These are phyloP conservation scores for Eudyptes chrysolophus DNA, from an alignment of 2,113 vertebrate genomes.

Conservation along the genomic window DNA sequence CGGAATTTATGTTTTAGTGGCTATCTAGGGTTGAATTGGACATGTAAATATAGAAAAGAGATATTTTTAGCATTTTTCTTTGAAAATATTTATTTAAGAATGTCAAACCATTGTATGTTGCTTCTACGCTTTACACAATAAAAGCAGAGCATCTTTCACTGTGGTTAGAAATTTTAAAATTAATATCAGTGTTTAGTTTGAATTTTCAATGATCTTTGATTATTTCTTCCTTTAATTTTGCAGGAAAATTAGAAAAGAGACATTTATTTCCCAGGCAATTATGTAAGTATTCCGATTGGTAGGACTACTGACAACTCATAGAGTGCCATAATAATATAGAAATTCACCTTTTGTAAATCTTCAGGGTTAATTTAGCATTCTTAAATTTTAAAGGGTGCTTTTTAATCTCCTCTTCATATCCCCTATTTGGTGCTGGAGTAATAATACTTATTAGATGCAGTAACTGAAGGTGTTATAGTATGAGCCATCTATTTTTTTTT, in stretches of 20 bases:
- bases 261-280: conserved; percentile 60
- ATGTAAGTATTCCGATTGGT: conserved; percentile 45
- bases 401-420: background rate
- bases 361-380: background rate
- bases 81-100: conserved; percentile 72
- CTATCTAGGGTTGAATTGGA: conserved; percentile 62
- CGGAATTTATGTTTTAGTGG: conserved; percentile 76
- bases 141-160: conserved; percentile 61
- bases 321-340: conserved; percentile 40
- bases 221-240: conserved; percentile 90
- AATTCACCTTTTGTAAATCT: conserved; percentile 46
- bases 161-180: conserved; percentile 67
- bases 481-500: background rate
- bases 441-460: background rate
- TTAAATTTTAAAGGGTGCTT: conserved; percentile 53
- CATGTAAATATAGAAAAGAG: conserved; percentile 72
- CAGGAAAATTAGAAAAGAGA: conserved; percentile 78
- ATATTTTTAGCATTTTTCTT: conserved; percentile 57
- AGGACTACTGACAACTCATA: conserved; percentile 50
- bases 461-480: background rate
- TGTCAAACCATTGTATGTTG: conserved; percentile 69
- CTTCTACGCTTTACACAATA: conserved; percentile 45
- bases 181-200: conserved; percentile 63
- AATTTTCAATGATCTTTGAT: conserved; percentile 90
- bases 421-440: background rate